These are phyloP conservation scores for Pseudonaja textilis DNA, from an alignment of 2,113 vertebrate species.

Conservation along the genomic window DNA sequence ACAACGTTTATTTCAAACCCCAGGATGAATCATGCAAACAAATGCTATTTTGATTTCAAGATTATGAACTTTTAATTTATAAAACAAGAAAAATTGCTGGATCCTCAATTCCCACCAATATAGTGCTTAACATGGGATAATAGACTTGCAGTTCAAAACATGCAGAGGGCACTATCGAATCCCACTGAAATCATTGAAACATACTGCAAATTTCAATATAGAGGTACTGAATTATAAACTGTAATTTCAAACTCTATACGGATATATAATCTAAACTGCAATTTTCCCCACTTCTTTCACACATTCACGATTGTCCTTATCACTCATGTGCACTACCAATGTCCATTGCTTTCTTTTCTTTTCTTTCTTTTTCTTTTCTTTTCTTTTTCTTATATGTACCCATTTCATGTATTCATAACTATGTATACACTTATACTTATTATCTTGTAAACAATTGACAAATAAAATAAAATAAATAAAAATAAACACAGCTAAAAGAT, in stretches of 20 bases:
- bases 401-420: no score
- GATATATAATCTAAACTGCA: background rate
- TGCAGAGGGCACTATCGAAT: no score
- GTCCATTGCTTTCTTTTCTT: background rate
- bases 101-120: no score
- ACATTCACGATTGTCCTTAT: background rate
- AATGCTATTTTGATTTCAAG: background rate
- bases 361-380: no score
- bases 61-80: background rate
- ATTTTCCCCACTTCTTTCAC: background rate
- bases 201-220: background rate
- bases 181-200: background rate
- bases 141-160: no score
- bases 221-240: background rate
- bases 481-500: constrained; percentile 33
- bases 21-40: background rate
- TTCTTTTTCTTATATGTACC: no score
- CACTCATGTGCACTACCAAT: background rate
- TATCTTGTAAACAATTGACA: no score
- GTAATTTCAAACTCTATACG: background rate
- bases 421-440: no score
- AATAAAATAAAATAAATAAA: no score
- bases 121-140: no score
- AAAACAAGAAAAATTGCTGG: background rate
- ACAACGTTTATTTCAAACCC: background rate